Conservation (phyloP, 1,140 invertebrate genomes). For the Meloidogyne hapla region DNA sequence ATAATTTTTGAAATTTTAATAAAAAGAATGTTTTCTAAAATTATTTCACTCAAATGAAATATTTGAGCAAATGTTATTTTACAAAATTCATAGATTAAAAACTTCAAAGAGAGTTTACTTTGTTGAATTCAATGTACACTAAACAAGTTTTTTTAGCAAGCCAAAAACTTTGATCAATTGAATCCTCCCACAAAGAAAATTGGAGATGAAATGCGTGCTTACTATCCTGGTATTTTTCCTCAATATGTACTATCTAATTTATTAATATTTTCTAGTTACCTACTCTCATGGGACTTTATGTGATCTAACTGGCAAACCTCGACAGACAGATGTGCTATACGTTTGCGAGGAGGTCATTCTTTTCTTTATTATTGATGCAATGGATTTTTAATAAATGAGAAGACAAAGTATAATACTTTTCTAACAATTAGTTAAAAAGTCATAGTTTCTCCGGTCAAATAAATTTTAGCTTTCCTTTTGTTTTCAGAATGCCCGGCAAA, state of each 20-base stretch:
- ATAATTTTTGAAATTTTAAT: conserved; percentile 10
- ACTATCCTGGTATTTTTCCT: conserved; percentile 65
- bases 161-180: conserved; percentile 41
- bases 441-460: too few species aligned
- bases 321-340: conserved; percentile 52
- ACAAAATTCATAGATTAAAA: too few species aligned
- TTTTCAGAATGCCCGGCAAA: conserved; percentile 24
- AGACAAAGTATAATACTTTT: too few species aligned
- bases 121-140: too few species aligned
- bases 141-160: conserved; percentile 14
- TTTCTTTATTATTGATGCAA: background rate
- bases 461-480: too few species aligned
- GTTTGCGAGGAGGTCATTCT: conserved; percentile 64
- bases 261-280: conserved; percentile 12
- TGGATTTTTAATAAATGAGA: background rate
- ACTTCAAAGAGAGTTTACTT: too few species aligned
- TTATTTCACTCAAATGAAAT: too few species aligned
- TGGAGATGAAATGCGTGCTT: conserved; percentile 79
- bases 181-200: conserved; percentile 73
- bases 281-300: conserved; percentile 77
- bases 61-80: too few species aligned
- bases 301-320: conserved; percentile 75
- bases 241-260: background rate
- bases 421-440: too few species aligned
- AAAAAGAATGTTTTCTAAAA: background rate